Conservation (phyloP, 2,797 vertebrate genomes). For the Iguana delicatissima region DNA sequence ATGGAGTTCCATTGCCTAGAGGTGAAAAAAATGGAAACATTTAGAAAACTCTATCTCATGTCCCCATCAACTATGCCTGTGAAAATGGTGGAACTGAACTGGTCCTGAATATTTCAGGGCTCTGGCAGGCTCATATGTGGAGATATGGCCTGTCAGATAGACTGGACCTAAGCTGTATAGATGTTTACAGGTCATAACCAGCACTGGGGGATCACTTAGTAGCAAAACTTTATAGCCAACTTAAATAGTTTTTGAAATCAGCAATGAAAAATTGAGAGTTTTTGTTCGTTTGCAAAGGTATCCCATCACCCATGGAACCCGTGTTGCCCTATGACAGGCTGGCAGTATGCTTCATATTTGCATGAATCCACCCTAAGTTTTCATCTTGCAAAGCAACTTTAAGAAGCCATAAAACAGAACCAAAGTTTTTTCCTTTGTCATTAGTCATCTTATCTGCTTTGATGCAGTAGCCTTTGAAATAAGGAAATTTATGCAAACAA, state of each 20-base stretch:
- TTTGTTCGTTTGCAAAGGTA: background rate
- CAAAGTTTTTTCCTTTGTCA: constrained; percentile 36
- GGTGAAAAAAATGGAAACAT: no score
- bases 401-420: constrained; percentile 5
- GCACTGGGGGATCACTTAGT: background rate
- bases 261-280: background rate
- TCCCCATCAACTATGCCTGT: no score
- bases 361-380: constrained; percentile 8
- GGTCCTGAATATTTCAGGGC: no score
- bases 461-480: constrained; percentile 44
- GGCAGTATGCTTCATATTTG: background rate
- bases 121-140: no score
- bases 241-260: background rate
- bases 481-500: constrained; percentile 42
- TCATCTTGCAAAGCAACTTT: constrained; percentile 31
- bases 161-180: no score
- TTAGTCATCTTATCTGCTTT: constrained; percentile 37
- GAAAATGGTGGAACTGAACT: no score
- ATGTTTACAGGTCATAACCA: no score
- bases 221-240: background rate
- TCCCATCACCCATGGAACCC: background rate
- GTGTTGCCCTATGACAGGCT: background rate
- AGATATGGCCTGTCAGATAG: no score
- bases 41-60: no score
- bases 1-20: no score